Percentiles rank a stretch among this genome's conserved stretches.
Evolutionary conservation across 2,888 invertebrate species (phyloP).

Genomic region (Pasiphila rectangulata): DNA sequence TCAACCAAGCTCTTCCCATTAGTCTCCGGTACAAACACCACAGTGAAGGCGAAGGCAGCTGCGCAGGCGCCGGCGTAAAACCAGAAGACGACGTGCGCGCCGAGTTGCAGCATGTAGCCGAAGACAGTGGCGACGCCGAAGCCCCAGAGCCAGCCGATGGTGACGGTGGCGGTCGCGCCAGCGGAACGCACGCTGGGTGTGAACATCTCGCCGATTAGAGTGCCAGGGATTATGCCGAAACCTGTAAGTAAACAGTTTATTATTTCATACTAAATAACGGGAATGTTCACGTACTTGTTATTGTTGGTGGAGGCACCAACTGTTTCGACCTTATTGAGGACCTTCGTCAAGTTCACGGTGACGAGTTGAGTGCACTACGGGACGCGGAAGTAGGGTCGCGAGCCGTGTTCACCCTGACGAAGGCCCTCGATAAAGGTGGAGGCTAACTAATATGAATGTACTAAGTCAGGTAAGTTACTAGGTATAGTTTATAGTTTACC

Average conservation of each 20-base stretch:
- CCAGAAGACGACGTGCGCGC: conserved; percentile 39
- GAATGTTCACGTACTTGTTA: neutral
- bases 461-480: too few species aligned
- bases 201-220: conserved; percentile 48
- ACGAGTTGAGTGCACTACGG: too few species aligned
- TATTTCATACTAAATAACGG: neutral
- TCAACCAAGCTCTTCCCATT: conserved; percentile 43
- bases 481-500: too few species aligned
- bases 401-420: too few species aligned
- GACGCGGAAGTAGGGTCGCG: too few species aligned
- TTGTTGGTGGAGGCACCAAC: too few species aligned
- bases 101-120: conserved; percentile 35
- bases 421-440: too few species aligned
- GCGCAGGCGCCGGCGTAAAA: conserved; percentile 35
- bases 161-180: conserved; percentile 37
- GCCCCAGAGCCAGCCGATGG: conserved; percentile 37
- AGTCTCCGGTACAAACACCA: conserved; percentile 45
- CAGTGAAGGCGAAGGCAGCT: conserved; percentile 35
- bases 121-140: conserved; percentile 39
- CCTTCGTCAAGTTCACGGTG: too few species aligned
- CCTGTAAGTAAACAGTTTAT: conserved; percentile 32
- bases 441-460: too few species aligned
- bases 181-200: conserved; percentile 41
- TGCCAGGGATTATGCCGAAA: conserved; percentile 43
- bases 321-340: too few species aligned